Base-by-base conservation (phyloP, 1,140 invertebrate genomes). In the Conopomorpha cramerella region DNA sequence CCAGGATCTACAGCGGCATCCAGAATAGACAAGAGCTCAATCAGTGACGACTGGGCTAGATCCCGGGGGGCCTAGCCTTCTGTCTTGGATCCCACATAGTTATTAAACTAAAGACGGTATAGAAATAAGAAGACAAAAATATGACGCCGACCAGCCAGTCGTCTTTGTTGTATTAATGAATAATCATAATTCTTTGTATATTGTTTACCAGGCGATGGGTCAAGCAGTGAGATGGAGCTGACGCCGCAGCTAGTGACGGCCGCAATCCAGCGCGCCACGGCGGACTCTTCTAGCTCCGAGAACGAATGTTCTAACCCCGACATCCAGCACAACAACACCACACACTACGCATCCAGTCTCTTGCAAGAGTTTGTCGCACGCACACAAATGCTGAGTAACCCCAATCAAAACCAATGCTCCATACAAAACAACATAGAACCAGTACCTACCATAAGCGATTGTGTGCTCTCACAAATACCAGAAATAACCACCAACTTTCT, bases 211-310 rank as follows among this genome's bases (percentile, higher is more conserved):
- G 68, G 60, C 38, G 81, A 83, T 49, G 78, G 83, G 32, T 85
- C 84, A 2, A 82, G 82, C 40, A 87, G 85, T 52, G 86, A 87
- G 64, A 86, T 86, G 73, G 85, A 88, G 61, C 58, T 88, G 25
- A 82, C 85, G 7, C 82, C 83, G 34, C 84, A 84, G 45, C 66
- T 87, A 23, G 85, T 88, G 2, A 86, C 83, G 47, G 86, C 85
- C 8, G 83, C 85, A 10, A 88, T 89, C 43, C 82, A 85, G 49
- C 65, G 84, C 38, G 82, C 84, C 2, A 85, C 84, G 30, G 80
- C 80, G 18, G 80, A 80, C 44, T 80, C 78, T 7, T 85, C 84
- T 30, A 80, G 84, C 41, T 81, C 82, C 1, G 85, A 87, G 49
- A 81, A 82, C 39, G 81, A 81, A 30, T 77, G 74, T 42, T 77